These are phyloP conservation scores for Gavia stellata DNA, from an alignment of 2,113 vertebrate species.

Conservation along the genomic window DNA sequence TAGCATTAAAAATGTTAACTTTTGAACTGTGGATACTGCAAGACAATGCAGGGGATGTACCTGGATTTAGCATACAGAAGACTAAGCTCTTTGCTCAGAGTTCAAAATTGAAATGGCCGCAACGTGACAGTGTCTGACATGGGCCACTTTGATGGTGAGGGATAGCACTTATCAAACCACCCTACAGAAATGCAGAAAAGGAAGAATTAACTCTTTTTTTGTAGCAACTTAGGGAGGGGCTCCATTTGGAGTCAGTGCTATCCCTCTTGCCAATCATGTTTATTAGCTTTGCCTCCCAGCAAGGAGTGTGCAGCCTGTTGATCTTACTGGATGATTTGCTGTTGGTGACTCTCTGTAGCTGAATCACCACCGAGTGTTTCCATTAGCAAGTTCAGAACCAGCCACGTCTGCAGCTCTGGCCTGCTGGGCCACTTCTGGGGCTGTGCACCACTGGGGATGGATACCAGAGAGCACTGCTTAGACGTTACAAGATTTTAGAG, in stretches of 20 bases:
- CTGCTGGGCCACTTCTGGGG: not conserved
- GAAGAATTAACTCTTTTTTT: not conserved
- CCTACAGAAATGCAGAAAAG: not conserved
- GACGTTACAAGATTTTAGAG: not conserved
- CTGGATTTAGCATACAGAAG: not conserved
- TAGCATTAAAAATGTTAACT: not conserved
- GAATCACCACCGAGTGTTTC: not conserved
- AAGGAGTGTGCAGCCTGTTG: not conserved
- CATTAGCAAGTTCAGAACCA: not conserved
- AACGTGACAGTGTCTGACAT: not conserved
- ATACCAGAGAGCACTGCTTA: not conserved
- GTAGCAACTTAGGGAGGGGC: not conserved
- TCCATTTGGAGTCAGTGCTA: not conserved
- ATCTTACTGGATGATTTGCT: not conserved
- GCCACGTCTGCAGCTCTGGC: not conserved
- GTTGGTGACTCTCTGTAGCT: not conserved
- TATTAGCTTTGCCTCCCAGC: not conserved
- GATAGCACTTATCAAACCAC: not conserved
- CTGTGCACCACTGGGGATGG: not conserved
- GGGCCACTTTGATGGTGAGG: not conserved
- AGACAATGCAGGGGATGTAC: not conserved
- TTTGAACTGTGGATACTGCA: not conserved
- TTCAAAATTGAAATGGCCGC: not conserved
- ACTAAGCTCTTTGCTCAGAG: not conserved
- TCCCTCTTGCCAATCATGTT: not conserved